phyloP scores from a whole-genome alignment of 2,888 invertebrate genomes.

The Belgica antarctica region DNA sequence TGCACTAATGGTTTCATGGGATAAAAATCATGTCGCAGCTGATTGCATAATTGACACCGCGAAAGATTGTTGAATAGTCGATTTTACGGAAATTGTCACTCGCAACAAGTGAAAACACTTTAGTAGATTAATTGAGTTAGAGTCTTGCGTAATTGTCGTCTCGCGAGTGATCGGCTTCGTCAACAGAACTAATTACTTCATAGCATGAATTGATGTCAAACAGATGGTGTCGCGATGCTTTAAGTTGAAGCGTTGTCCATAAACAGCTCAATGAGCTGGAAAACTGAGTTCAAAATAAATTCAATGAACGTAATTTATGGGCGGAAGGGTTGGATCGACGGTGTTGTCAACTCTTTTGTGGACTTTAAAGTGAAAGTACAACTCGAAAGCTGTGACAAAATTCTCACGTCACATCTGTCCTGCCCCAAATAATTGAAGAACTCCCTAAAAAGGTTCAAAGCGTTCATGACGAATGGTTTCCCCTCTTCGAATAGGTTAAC shows the following conservation, averaged over 20 bases:
- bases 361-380: too few relatives aligned
- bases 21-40: too few relatives aligned
- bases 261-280: slow-evolving; percentile 7
- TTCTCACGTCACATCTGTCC: too few relatives aligned
- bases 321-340: too few relatives aligned
- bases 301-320: not conserved
- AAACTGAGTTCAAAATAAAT: too few relatives aligned
- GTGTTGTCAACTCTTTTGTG: too few relatives aligned
- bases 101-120: not conserved
- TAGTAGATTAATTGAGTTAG: slow-evolving; percentile 33
- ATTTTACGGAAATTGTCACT: slow-evolving; percentile 26
- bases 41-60: slow-evolving; percentile 2
- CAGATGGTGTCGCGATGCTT: slow-evolving; percentile 15
- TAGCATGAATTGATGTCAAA: not conserved
- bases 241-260: too few relatives aligned
- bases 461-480: too few relatives aligned
- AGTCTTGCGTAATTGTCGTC: slow-evolving; percentile 14
- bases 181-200: not conserved
- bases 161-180: not conserved
- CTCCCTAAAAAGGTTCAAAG: too few relatives aligned
- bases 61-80: not conserved
- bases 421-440: too few relatives aligned
- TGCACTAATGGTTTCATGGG: too few relatives aligned
- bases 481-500: not conserved
- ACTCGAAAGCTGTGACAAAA: too few relatives aligned